Conservation (phyloP, 2,113 vertebrate species). For the Cisticola juncidis region DNA sequence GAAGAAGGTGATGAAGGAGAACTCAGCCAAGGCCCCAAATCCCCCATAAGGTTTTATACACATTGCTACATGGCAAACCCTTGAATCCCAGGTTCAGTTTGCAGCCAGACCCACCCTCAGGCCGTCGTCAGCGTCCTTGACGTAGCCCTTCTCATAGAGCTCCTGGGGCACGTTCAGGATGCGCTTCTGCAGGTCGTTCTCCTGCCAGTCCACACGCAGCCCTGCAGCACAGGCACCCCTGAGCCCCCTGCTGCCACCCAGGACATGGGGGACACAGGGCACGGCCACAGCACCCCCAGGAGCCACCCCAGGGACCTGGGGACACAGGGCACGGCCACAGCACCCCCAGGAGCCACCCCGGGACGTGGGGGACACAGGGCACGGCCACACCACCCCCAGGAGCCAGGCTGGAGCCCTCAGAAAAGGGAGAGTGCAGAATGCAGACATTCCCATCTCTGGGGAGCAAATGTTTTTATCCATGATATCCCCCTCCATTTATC, state of each 20-base stretch:
- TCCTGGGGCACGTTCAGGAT: slow-evolving; percentile 88
- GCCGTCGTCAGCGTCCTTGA: slow-evolving; percentile 89
- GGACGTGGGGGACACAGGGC: neutral
- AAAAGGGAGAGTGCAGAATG: too few relatives aligned
- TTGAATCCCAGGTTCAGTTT: too few relatives aligned
- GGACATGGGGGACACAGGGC: neutral
- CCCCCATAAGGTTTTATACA: too few relatives aligned
- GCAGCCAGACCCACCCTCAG: slow-evolving; percentile 77
- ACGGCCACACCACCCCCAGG: neutral
- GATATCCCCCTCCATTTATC: neutral
- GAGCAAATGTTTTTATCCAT: neutral
- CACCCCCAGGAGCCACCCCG: neutral
- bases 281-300: neutral
- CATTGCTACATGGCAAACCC: too few relatives aligned
- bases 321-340: neutral
- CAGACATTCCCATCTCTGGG: neutral
- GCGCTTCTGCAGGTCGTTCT: slow-evolving; percentile 86
- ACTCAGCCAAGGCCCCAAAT: too few relatives aligned
- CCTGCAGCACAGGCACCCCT: slow-evolving; percentile 72
- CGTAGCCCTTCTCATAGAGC: slow-evolving; percentile 90
- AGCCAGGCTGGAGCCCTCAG: neutral
- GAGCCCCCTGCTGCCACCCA: rapidly evolving
- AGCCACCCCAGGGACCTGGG: rapidly evolving
- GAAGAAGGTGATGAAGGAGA: too few relatives aligned
- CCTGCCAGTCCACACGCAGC: slow-evolving; percentile 91